These are phyloP conservation scores for Adelognathus sp. DNA, from an alignment of 2,888 invertebrate species.

Conservation along the genomic window DNA sequence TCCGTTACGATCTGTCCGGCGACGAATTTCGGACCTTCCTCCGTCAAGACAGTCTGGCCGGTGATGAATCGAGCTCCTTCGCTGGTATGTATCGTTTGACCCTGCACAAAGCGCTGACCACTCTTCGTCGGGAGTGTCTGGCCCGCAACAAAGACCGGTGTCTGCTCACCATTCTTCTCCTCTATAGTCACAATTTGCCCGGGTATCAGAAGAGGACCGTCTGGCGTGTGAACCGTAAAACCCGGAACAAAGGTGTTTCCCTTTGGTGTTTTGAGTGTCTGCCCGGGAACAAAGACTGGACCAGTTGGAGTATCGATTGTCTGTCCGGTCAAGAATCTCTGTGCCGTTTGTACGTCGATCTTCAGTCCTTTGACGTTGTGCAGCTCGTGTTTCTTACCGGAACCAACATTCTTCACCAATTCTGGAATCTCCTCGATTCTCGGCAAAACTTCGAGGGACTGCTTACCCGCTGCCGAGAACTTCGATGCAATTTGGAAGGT, in stretches of 20 bases:
- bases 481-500: conserved; percentile 85
- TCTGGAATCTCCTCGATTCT: conserved; percentile 85
- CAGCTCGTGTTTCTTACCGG: conserved; percentile 84
- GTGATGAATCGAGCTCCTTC: conserved; percentile 84
- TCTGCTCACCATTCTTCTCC: conserved; percentile 82
- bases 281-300: conserved; percentile 88
- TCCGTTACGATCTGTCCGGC: conserved; percentile 84
- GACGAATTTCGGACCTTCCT: conserved; percentile 85
- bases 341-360: conserved; percentile 86
- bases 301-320: conserved; percentile 88
- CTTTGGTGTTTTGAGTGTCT: conserved; percentile 87
- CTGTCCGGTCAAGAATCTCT: conserved; percentile 88
- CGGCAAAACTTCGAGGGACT: conserved; percentile 84
- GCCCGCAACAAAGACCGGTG: conserved; percentile 87
- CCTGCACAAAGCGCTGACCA: conserved; percentile 84
- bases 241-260: conserved; percentile 89
- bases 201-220: conserved; percentile 87
- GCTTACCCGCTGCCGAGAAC: conserved; percentile 81
- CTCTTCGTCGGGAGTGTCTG: conserved; percentile 85
- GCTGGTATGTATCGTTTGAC: conserved; percentile 84
- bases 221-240: conserved; percentile 86
- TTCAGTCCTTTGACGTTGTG: conserved; percentile 86
- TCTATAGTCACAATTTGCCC: conserved; percentile 85
- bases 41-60: conserved; percentile 85
- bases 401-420: conserved; percentile 82